Percentiles rank a stretch among this genome's conserved stretches.
phyloP scores from a whole-genome alignment of 1,140 invertebrate genomes.

The Aricia agestis region DNA sequence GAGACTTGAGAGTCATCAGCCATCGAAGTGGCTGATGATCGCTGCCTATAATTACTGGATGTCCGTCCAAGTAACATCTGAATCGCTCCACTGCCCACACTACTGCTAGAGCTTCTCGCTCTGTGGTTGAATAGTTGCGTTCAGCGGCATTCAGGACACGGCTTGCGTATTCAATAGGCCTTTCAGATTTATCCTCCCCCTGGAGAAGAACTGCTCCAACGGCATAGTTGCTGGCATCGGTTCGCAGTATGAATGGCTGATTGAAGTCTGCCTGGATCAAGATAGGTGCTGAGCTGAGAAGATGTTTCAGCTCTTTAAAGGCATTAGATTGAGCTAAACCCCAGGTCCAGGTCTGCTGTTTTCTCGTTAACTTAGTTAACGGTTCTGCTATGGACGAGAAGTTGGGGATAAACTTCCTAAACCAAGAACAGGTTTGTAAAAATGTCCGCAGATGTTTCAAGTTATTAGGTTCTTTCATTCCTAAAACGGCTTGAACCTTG shows the following conservation, averaged over 20 bases:
- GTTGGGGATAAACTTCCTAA: slow-evolving; percentile 30
- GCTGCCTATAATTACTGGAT: slow-evolving; percentile 11
- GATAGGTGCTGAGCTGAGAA: slow-evolving; percentile 3
- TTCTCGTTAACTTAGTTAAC: not conserved
- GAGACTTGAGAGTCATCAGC: not conserved
- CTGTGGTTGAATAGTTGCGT: not conserved
- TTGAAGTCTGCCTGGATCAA: not conserved
- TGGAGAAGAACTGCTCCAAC: not conserved
- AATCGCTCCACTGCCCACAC: slow-evolving; percentile 3
- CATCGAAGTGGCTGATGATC: not conserved
- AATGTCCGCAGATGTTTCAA: slow-evolving; percentile 28
- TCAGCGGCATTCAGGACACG: not conserved
- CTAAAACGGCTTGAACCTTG: slow-evolving; percentile 21
- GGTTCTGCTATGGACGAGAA: slow-evolving; percentile 25
- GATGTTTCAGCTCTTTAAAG: not conserved
- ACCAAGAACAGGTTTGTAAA: slow-evolving; percentile 35
- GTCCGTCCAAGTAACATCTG: not conserved
- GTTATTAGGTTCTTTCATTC: slow-evolving; percentile 23
- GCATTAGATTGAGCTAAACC: not conserved
- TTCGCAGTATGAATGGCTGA: not conserved
- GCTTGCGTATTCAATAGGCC: not conserved
- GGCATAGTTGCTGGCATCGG: not conserved
- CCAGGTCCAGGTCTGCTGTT: not conserved
- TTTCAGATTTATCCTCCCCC: not conserved
- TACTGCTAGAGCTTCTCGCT: not conserved